Evolutionary conservation across 92 coral and sea anemone species (phyloP).

Genomic region (Micromussa lordhowensis): DNA sequence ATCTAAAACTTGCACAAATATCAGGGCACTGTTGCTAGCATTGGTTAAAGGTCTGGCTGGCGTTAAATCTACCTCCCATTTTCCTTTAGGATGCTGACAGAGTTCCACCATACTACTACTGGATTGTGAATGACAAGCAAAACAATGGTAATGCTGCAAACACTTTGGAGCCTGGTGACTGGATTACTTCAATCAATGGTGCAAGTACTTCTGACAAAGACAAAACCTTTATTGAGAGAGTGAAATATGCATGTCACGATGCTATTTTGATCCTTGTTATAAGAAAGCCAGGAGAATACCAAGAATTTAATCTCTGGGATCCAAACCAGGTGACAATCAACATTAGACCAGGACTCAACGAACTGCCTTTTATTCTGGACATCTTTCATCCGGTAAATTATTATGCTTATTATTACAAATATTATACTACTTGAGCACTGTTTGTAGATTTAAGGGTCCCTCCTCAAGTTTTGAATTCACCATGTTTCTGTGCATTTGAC

Average conservation of each 20-base stretch:
- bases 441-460: too few relatives aligned
- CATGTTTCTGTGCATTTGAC: too few relatives aligned
- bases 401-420: too few relatives aligned
- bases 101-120: background rate
- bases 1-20: too few relatives aligned
- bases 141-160: background rate
- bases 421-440: background rate
- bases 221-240: background rate
- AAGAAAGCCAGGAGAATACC: background rate
- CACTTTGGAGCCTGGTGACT: background rate
- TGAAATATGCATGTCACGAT: background rate
- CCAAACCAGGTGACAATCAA: background rate
- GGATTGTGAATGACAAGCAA: background rate
- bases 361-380: background rate
- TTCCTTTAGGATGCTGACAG: slow-evolving; percentile 1
- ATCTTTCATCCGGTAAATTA: background rate
- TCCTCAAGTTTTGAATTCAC: too few relatives aligned
- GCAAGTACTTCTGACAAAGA: background rate
- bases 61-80: too few relatives aligned
- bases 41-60: too few relatives aligned
- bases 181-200: slow-evolving; percentile 2
- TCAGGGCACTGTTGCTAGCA: too few relatives aligned
- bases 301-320: slow-evolving; percentile 11
- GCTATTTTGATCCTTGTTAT: background rate
- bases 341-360: background rate